These are phyloP conservation scores for Campaea margaritaria DNA, from an alignment of 2,888 invertebrate species.

Conservation along the genomic window DNA sequence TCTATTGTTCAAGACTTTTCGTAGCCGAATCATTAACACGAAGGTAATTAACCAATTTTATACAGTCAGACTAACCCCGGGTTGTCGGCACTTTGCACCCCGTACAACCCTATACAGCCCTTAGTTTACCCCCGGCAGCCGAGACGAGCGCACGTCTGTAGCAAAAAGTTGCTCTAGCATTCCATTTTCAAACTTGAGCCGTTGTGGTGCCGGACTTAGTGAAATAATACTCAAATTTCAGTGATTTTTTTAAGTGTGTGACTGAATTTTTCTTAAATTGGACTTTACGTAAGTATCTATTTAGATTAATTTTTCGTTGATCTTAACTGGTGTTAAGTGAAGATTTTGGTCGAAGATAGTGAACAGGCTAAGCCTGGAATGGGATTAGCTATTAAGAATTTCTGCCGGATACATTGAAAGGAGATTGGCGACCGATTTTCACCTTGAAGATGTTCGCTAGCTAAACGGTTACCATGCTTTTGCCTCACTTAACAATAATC, in stretches of 20 bases:
- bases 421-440: no score
- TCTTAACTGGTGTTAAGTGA: no score
- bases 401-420: no score
- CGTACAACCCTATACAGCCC: conserved; percentile 11
- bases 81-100: conserved; percentile 49
- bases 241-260: conserved; percentile 22
- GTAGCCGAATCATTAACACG: conserved; percentile 40
- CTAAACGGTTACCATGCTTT: no score
- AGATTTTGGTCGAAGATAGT: no score
- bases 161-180: conserved; percentile 21
- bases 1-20: conserved; percentile 16
- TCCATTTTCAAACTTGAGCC: conserved; percentile 29
- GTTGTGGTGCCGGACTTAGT: conserved; percentile 25
- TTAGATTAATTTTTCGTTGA: background rate
- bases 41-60: conserved; percentile 51
- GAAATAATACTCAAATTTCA: conserved; percentile 11
- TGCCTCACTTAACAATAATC: no score
- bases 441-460: no score
- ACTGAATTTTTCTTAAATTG: conserved; percentile 5
- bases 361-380: no score
- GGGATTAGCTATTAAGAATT: no score
- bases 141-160: conserved; percentile 36
- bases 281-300: conserved; percentile 26
- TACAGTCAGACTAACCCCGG: conserved; percentile 49
- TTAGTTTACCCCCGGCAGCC: conserved; percentile 42